phyloP scores from a whole-genome alignment of 2,888 invertebrate species.

The Macrosiphum euphorbiae region DNA sequence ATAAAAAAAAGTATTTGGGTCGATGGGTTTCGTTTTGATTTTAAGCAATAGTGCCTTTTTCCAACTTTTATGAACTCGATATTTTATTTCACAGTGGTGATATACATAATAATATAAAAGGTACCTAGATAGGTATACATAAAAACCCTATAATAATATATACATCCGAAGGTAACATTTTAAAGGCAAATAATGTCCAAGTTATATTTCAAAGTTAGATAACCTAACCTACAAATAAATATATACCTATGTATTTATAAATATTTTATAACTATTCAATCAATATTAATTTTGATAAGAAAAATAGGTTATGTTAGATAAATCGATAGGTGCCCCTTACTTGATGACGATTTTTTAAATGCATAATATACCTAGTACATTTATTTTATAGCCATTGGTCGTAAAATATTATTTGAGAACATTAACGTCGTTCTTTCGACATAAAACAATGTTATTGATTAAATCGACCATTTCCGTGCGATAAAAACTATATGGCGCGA shows the following conservation, averaged over 20 bases:
- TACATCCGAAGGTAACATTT: not conserved
- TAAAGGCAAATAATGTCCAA: not conserved
- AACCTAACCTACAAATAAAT: not conserved
- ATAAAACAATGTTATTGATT: slow-evolving; percentile 34
- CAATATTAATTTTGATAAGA: not conserved
- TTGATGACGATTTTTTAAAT: not conserved
- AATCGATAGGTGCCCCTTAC: too few species aligned
- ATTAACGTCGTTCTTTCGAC: not conserved
- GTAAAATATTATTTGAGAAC: not conserved
- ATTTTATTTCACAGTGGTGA: not conserved
- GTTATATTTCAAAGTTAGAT: slow-evolving; percentile 12
- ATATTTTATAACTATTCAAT: not conserved
- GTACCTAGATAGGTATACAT: not conserved
- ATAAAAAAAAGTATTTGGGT: not conserved
- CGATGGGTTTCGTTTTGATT: slow-evolving; percentile 15
- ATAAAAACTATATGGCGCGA: not conserved
- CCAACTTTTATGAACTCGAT: slow-evolving; percentile 5
- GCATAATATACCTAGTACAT: not conserved
- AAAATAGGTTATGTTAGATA: too few species aligned
- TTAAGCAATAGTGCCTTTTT: not conserved
- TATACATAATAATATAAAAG: slow-evolving; percentile 4
- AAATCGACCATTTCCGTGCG: not conserved
- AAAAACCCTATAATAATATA: slow-evolving; percentile 8
- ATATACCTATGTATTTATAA: not conserved
- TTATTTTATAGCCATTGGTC: not conserved